A percentile compares a stretch with the other conserved stretches of the same genome.
phyloP scores from a whole-genome alignment of 2,888 invertebrate genomes.

The Dermolepida albohirtum region DNA sequence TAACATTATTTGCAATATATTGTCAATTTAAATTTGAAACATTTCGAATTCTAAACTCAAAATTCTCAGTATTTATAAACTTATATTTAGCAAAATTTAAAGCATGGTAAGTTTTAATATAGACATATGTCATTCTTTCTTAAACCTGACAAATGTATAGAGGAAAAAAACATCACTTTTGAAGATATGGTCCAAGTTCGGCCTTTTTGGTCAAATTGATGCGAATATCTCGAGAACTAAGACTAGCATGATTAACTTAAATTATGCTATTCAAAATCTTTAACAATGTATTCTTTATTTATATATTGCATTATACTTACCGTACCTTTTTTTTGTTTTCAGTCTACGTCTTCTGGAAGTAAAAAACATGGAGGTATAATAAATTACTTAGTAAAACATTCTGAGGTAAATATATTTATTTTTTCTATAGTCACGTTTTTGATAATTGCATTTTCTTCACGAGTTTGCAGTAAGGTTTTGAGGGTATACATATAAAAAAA shows the following conservation, averaged over 20 bases:
- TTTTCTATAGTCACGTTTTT: not conserved
- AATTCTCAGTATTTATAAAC: not conserved
- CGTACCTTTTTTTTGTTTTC: conserved; percentile 1
- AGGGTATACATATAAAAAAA: not conserved
- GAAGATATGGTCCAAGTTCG: too few species aligned
- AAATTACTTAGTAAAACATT: not conserved
- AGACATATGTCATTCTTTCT: too few species aligned
- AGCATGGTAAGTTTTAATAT: not conserved
- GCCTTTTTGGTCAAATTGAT: too few species aligned
- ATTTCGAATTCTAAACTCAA: not conserved
- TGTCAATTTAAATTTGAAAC: not conserved
- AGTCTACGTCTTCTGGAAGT: not conserved
- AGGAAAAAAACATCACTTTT: too few species aligned
- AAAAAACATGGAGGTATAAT: conserved; percentile 1
- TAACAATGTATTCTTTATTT: not conserved
- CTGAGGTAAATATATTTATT: conserved; percentile 17
- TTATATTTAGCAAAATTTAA: not conserved
- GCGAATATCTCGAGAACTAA: too few species aligned
- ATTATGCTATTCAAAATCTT: too few species aligned
- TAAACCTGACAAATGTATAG: too few species aligned
- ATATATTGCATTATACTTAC: conserved; percentile 19
- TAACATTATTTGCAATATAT: conserved; percentile 3
- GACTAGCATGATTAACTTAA: too few species aligned
- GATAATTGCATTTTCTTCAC: not conserved
- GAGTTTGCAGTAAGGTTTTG: not conserved